These are phyloP conservation scores for Tyrophagus putrescentiae DNA, from an alignment of 1,140 invertebrate species.

Conservation along the genomic window DNA sequence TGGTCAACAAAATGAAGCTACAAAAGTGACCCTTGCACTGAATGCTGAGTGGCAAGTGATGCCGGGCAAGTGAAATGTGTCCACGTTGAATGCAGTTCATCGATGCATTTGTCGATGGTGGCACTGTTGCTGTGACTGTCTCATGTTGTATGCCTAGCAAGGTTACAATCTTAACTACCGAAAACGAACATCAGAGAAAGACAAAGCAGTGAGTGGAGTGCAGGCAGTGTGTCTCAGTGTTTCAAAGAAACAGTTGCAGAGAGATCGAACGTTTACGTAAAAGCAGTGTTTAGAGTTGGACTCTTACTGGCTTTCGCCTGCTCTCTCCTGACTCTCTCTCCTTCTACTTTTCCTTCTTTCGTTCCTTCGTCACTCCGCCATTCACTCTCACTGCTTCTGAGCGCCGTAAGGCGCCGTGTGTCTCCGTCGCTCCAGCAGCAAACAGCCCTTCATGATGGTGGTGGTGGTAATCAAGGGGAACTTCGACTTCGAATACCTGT, in stretches of 20 bases:
- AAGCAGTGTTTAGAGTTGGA: no score
- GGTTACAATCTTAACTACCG: constrained; percentile 7
- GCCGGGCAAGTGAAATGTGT: no score
- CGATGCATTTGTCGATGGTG: no score
- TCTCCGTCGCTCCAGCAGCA: no score
- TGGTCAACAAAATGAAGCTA: no score
- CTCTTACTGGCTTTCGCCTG: background rate
- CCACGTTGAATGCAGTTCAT: no score
- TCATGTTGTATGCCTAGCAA: no score
- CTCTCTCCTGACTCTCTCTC: background rate
- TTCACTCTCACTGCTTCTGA: no score
- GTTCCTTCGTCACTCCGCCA: background rate
- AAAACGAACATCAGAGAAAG: background rate
- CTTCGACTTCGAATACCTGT: background rate
- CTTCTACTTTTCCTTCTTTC: background rate
- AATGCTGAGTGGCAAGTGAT: no score
- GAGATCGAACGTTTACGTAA: constrained; percentile 6
- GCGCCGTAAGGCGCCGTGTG: no score
- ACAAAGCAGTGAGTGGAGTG: background rate
- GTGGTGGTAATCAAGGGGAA: constrained; percentile 10
- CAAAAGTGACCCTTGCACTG: no score
- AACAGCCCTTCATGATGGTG: constrained; percentile 6
- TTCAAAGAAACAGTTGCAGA: background rate
- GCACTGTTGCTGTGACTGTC: no score
- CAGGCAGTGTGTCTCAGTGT: background rate